Conservation (phyloP, 1,140 invertebrate species). For the Ladona fulva region DNA sequence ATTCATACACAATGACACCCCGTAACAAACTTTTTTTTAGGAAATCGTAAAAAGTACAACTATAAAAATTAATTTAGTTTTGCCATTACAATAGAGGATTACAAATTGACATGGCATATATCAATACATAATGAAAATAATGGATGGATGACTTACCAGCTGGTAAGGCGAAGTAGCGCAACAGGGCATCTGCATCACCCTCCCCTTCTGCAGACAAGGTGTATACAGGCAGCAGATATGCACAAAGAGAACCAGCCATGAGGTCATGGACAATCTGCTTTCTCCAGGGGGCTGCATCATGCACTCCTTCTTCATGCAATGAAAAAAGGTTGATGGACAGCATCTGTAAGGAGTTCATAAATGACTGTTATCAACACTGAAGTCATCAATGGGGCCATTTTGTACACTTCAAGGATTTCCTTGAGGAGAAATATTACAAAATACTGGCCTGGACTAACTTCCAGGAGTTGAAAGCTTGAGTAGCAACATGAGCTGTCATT, state of each 20-base stretch:
- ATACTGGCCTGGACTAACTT: slow-evolving; percentile 50
- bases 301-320: slow-evolving; percentile 47
- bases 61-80: no score
- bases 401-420: no score
- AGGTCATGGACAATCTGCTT: slow-evolving; percentile 45
- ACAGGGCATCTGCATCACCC: slow-evolving; percentile 36
- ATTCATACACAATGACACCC: no score
- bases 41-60: no score
- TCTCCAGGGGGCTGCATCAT: neutral
- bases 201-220: slow-evolving; percentile 41
- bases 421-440: neutral
- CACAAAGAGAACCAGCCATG: slow-evolving; percentile 56
- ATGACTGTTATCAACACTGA: no score
- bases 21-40: no score
- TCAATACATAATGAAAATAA: no score
- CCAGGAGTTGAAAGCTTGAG: slow-evolving; percentile 63
- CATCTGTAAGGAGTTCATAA: slow-evolving; percentile 55
- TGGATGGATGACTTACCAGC: slow-evolving; percentile 54
- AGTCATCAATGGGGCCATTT: no score
- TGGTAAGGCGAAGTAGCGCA: slow-evolving; percentile 61
- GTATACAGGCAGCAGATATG: slow-evolving; percentile 60
- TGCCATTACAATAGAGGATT: no score
- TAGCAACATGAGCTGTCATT: slow-evolving; percentile 62
- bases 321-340: slow-evolving; percentile 64
- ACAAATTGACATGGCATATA: no score